A percentile compares a stretch with the other conserved stretches of the same genome.
These are phyloP conservation scores for Typhlichthys subterraneus DNA, from an alignment of 2,797 vertebrate species.

Conservation along the genomic window DNA sequence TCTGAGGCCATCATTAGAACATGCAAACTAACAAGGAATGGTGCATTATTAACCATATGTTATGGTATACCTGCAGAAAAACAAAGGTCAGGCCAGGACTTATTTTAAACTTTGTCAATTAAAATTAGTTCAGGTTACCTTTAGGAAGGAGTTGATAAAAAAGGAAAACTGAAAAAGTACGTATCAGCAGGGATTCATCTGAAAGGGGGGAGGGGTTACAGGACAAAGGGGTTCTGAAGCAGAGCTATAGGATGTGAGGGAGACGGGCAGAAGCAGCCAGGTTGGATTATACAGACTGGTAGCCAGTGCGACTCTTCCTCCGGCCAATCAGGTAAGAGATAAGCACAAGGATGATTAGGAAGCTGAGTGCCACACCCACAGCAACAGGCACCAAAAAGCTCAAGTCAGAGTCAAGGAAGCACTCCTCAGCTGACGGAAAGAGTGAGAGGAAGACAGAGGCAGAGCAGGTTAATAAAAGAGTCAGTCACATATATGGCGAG, in stretches of 20 bases:
- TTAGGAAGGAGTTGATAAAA: conserved; percentile 7
- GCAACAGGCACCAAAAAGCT: conserved; percentile 96
- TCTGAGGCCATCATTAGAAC: conserved; percentile 50
- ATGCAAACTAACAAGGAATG: conserved; percentile 70
- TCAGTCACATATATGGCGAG: conserved; percentile 11
- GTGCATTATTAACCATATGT: conserved; percentile 49
- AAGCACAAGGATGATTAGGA: conserved; percentile 96
- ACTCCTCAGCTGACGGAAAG: conserved; percentile 91
- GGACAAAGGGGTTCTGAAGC: conserved; percentile 18
- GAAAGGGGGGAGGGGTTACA: neutral
- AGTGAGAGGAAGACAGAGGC: conserved; percentile 54
- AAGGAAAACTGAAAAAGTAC: conserved; percentile 22
- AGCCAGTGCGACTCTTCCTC: conserved; percentile 94
- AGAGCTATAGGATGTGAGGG: conserved; percentile 19
- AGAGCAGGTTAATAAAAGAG: conserved; percentile 50
- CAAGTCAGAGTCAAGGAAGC: conserved; percentile 96
- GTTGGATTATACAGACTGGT: conserved; percentile 90
- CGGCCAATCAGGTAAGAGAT: conserved; percentile 95
- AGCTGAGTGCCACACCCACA: conserved; percentile 91
- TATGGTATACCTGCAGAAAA: conserved; percentile 47
- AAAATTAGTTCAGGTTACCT: conserved; percentile 38
- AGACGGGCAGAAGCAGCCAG: conserved; percentile 39
- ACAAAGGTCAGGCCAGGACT: conserved; percentile 12
- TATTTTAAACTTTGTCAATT: conserved; percentile 29
- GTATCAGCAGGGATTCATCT: conserved; percentile 11